Evolutionary conservation across 2,888 invertebrate species (phyloP), one percentile per base, ranked within the genome.

Genomic region (Lagria hirta): DNA sequence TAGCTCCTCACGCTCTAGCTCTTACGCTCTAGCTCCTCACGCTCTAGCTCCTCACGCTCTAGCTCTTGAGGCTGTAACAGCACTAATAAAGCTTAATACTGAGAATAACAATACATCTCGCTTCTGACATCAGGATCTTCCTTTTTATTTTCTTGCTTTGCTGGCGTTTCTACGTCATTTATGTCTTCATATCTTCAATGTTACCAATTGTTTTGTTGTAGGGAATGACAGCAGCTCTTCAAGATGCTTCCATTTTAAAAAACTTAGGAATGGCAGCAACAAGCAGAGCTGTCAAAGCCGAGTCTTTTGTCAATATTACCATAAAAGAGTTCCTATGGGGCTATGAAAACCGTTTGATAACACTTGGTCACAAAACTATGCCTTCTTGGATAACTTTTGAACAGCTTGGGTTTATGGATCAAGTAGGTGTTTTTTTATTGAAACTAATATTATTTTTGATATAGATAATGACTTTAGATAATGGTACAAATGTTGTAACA

Each of bases 241-340:
- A 73, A 7, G 70, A 76, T 4, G 75, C 76, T 13, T 75, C 79
- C 0, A 74, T 73, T 52, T 69, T 80, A 28, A 74, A 81, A 0
- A 82, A 81, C 18, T 59, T 82, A 30, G 84, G 77, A 0, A 72
- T 86, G 33, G 74, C 80, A 30, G 70, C 83, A 4, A 58, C 87
- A 37, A 71, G 78, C 2, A 72, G 72, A 21, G 72, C 74, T 8
- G 57, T 86, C 14, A 71, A 78, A 40, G 75, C 83, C 1, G 66
- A 82, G 54, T 76, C 86, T 0, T 79, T 90, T 47, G 65, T 86
- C 8, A 76, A 77, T 14, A 62, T 85, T 18, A 75, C 79, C 0
- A 82, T 84, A 0, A 71, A 86, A 41, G 83, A 88, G 15, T 86
- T 83, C 61, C 70, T 91, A 7, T 90, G 88, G 87, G 91, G 91